phyloP scores from a whole-genome alignment of 2,888 invertebrate species.

The Nematopogon swammerdamellus region DNA sequence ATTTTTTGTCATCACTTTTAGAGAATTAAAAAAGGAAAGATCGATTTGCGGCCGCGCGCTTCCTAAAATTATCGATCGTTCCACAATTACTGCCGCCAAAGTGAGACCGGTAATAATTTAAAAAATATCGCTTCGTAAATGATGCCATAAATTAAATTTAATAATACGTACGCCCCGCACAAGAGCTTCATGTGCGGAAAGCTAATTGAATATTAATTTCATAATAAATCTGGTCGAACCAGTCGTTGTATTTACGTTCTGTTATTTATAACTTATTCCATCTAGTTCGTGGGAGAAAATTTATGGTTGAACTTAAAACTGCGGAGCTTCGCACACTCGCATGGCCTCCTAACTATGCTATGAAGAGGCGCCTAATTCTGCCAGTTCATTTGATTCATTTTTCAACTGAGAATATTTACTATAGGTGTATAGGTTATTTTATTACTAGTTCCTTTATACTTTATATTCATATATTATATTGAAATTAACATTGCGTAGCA shows the following conservation, averaged over 20 bases:
- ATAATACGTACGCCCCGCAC: constrained; percentile 50
- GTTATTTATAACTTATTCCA: constrained; percentile 38
- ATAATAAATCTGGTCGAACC: constrained; percentile 47
- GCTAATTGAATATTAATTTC: constrained; percentile 57
- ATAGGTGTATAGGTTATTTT: too few species aligned
- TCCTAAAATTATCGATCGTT: constrained; percentile 15
- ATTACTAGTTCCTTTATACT: too few species aligned
- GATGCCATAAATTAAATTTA: constrained; percentile 54
- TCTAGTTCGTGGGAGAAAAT: background rate
- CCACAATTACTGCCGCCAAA: constrained; percentile 35
- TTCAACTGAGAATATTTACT: too few species aligned
- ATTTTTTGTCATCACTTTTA: too few species aligned
- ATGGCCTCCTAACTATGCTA: too few species aligned
- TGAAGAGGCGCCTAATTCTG: too few species aligned
- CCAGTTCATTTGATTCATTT: too few species aligned
- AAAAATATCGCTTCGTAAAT: constrained; percentile 50
- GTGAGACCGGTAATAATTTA: constrained; percentile 43
- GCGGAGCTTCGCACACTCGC: too few species aligned
- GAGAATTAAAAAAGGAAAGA: background rate
- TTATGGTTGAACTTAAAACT: too few species aligned
- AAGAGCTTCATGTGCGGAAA: constrained; percentile 53
- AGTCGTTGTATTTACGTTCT: constrained; percentile 26
- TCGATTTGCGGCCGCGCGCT: constrained; percentile 1
- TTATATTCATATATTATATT: too few species aligned
- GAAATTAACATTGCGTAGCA: too few species aligned